Evolutionary conservation across 2,888 invertebrate genomes (phyloP), one percentile per base, ranked within the genome.

Genomic region (Lithophane socia): DNA sequence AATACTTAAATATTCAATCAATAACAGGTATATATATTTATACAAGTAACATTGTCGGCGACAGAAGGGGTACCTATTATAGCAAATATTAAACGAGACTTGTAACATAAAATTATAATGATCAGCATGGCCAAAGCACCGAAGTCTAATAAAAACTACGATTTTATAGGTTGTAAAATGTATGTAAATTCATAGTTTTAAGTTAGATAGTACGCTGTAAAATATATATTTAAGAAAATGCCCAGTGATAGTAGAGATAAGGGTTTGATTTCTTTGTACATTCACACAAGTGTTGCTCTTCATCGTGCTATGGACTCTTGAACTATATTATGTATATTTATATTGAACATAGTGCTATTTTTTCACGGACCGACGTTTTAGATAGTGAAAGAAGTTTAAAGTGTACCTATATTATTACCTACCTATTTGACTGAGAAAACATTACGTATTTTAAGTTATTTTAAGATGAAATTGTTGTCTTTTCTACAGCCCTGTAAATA

Each of bases 231-330:
- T 91, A 95, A 93, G 92, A 86, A 89, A 95, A 96, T 94, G 93
- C 95, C 96, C 94, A 95, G 96, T 96, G 96, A 96, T 96, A 96
- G 92, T 96, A 96, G 96, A 90, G 88, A 90, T 96, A 96, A 96
- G 96, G 89, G 90, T 93, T 94, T 93, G 91, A 88, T 90, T 91
- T 90, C 84, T 86, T 86, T 89, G 85, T 88, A 90, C 86, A 87
- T 89, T 88, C 86, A 84, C 80, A 72, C 85, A 80, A 82, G 88
- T 93, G 91, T 93, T 92, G 92, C 94, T 92, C 92, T 90, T 89
- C 91, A 92, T 91, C 92, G 92, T 93, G 92, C 94, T 95, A 92
- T 92, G 92, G 91, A 93, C 91, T 93, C 92, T 92, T 92, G 90
- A 92, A 91, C 87, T 92, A 91, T 92, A 92, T 92, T 90, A 89